phyloP scores from a whole-genome alignment of 1,140 invertebrate species.

The Drosophila yakuba region DNA sequence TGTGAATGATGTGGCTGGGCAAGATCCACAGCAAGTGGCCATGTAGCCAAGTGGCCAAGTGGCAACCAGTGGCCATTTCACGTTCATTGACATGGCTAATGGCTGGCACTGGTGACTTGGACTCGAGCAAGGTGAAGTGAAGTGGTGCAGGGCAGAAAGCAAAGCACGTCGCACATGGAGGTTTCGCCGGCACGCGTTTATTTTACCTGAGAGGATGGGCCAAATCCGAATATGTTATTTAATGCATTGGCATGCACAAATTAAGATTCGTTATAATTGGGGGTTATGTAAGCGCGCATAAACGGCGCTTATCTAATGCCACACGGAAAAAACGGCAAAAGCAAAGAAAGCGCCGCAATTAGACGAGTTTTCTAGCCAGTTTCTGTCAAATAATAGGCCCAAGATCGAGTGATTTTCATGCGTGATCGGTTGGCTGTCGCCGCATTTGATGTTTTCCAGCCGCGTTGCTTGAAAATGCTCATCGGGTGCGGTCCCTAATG shows the following conservation, averaged over 20 bases:
- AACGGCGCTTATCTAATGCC: slow-evolving; percentile 71
- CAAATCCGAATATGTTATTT: slow-evolving; percentile 67
- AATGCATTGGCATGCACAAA: slow-evolving; percentile 67
- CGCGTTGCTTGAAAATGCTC: slow-evolving; percentile 9
- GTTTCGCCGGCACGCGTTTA: slow-evolving; percentile 70
- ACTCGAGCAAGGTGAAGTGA: slow-evolving; percentile 6
- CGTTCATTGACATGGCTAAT: slow-evolving; percentile 77
- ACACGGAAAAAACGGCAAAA: slow-evolving; percentile 61
- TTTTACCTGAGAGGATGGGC: slow-evolving; percentile 62
- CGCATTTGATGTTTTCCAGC: slow-evolving; percentile 27
- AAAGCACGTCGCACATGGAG: slow-evolving; percentile 23
- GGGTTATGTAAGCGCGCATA: slow-evolving; percentile 66
- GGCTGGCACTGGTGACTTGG: slow-evolving; percentile 22
- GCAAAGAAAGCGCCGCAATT: slow-evolving; percentile 77
- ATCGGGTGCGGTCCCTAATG: slow-evolving; percentile 19
- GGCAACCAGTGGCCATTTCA: slow-evolving; percentile 63
- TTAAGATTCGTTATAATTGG: slow-evolving; percentile 79
- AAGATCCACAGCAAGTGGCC: slow-evolving; percentile 26
- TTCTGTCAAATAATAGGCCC: slow-evolving; percentile 48
- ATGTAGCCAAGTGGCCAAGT: slow-evolving; percentile 13
- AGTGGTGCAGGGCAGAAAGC: slow-evolving; percentile 20
- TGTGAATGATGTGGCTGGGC: slow-evolving; percentile 42
- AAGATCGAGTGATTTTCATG: slow-evolving; percentile 38
- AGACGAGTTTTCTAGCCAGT: slow-evolving; percentile 61
- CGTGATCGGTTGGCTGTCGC: slow-evolving; percentile 19